Percentiles rank a stretch among this genome's conserved stretches.
These are phyloP conservation scores for Dendrolimus kikuchii DNA, from an alignment of 1,140 invertebrate genomes.

Conservation along the genomic window DNA sequence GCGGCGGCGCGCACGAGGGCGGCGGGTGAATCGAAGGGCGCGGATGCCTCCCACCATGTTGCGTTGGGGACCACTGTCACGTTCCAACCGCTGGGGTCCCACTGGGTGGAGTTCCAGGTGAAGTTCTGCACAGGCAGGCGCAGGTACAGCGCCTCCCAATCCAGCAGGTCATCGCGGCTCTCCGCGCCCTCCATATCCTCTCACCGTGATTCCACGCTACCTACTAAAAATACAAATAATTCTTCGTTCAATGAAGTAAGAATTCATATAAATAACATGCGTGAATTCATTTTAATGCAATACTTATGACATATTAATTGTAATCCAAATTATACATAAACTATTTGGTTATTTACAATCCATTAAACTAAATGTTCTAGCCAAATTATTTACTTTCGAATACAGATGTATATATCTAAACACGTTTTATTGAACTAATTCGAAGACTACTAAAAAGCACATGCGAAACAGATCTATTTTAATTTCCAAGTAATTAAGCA, in stretches of 20 bases:
- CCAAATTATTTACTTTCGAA: too few species aligned
- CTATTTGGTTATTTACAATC: too few species aligned
- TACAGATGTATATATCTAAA: neutral
- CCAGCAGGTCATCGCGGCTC: constrained; percentile 43
- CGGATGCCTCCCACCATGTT: constrained; percentile 49
- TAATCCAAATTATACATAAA: too few species aligned
- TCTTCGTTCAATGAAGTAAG: neutral
- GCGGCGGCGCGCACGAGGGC: constrained; percentile 53
- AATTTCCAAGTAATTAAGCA: constrained; percentile 11
- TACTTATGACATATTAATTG: too few species aligned
- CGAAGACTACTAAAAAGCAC: too few species aligned
- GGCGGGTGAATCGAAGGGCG: constrained; percentile 54
- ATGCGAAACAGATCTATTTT: neutral
- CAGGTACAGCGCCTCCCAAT: constrained; percentile 53
- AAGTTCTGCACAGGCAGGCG: constrained; percentile 35
- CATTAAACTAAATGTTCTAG: too few species aligned
- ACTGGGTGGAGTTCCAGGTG: constrained; percentile 43
- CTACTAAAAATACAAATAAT: constrained; percentile 20
- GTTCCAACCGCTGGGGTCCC: constrained; percentile 40
- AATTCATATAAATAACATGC: too few species aligned
- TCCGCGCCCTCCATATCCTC: constrained; percentile 62
- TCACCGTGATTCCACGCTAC: constrained; percentile 45
- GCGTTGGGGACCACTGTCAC: constrained; percentile 35
- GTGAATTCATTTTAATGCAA: too few species aligned
- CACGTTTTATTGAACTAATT: neutral